Evolutionary conservation across 2,888 invertebrate species (phyloP).

Genomic region (Lepidocyrtoides sp.): DNA sequence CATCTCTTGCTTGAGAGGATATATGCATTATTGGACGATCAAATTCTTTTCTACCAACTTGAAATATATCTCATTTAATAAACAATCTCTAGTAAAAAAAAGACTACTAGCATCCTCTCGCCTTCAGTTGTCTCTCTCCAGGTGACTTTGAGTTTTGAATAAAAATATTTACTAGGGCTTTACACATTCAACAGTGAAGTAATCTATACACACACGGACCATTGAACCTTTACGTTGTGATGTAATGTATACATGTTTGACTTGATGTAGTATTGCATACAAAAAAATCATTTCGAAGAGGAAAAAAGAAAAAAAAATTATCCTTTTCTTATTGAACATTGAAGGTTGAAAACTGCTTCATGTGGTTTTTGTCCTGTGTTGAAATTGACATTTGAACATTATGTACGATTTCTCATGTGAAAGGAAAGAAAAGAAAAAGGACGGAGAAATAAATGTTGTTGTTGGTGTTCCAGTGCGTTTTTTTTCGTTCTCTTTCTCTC

Average conservation of each 20-base stretch:
- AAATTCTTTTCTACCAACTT: not conserved
- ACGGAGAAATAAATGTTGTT: slow-evolving; percentile 12
- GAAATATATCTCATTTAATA: too few species aligned
- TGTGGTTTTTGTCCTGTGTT: slow-evolving; percentile 66
- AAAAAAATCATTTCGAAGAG: too few species aligned
- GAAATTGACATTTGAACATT: slow-evolving; percentile 72
- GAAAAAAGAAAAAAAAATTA: slow-evolving; percentile 27
- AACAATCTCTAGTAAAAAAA: not conserved
- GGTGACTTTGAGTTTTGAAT: slow-evolving; percentile 68
- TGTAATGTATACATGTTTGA: not conserved
- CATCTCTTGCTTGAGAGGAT: too few species aligned
- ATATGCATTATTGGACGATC: slow-evolving; percentile 5
- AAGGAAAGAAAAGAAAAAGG: slow-evolving; percentile 6
- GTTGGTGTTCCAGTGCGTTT: slow-evolving; percentile 10
- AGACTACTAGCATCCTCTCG: not conserved
- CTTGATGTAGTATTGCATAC: not conserved
- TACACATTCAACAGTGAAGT: slow-evolving; percentile 31
- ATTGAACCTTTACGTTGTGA: slow-evolving; percentile 14
- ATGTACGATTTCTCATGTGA: slow-evolving; percentile 21
- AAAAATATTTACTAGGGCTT: slow-evolving; percentile 73
- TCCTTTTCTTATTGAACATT: slow-evolving; percentile 68
- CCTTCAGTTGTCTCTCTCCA: slow-evolving; percentile 72
- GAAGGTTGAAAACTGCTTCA: slow-evolving; percentile 67
- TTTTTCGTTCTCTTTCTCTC: too few species aligned
- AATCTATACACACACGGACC: not conserved